Base-by-base conservation (phyloP, 2,888 invertebrate species). In the Chaitophorus viminalis region DNA sequence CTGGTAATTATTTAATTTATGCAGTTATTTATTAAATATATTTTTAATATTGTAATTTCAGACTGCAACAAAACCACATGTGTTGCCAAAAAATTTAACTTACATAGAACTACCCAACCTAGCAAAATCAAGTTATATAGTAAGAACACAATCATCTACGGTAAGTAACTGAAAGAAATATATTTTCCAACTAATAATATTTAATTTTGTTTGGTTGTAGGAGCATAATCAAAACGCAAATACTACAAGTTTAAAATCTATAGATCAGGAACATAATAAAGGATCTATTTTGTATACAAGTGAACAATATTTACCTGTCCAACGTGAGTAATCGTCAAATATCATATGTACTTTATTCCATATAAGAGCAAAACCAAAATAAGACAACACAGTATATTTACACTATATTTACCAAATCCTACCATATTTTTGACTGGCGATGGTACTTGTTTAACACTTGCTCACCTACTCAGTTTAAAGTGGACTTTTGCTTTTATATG, bases 1-100 rank as follows among this genome's bases (percentile, higher is more conserved):
- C 0, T 52, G 25, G 77, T 86, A 78, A 78, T 31, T 78, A 86
- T 72, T 33, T 70, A 70, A 68, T 81, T 29, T 81, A 29, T n/a
- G 68, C 9, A 29, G 36, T 60, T 31, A 77, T 52, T 77, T n/a
- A 79, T 25, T 25, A 54, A 29, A 39, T 68, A 46, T 60, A 79
- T 33, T 18, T 52, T 65, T n/a, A 72, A 52, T 0, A 52, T 29
- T 33, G 18, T 83, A n/a, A 25, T 78, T 72, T 29, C 36, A 86
- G 86, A 39, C 6, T 0, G 8, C 2, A 8, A 74, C 8, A 3
- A 3, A 74, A 29, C 17, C 74, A 60, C 60, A 83, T 29, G 29
- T 60, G 17, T 5, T n/a, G 9, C 25, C 29, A 8, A 60, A 72
- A 60, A 29, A n/a, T 78, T 3, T 86, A 25, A 36, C 79, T 14